A percentile compares a stretch with the other conserved stretches of the same genome.
These are phyloP conservation scores for Turritopsis dohrnii DNA, from an alignment of 30 jellyfish, hydroid and myxozoan genomes.

Conservation along the genomic window DNA sequence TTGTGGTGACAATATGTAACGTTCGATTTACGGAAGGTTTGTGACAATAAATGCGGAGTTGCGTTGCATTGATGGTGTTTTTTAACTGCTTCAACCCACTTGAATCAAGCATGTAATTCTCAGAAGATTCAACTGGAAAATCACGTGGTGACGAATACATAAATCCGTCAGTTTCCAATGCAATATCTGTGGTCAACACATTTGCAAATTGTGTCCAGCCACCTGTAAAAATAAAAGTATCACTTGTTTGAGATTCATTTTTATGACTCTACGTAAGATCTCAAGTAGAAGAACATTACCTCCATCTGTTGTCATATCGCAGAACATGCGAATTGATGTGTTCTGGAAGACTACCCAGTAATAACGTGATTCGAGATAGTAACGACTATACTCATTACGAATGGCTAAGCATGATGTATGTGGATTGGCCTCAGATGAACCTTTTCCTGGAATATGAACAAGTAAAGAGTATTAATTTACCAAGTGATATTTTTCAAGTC, in stretches of 20 bases:
- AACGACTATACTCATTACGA: neutral
- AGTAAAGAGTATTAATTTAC: neutral
- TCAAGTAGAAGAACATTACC: neutral
- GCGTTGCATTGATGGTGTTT: neutral
- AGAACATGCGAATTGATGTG: neutral
- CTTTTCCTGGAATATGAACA: neutral
- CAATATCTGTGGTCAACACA: neutral
- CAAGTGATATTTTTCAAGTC: neutral
- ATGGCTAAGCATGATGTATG: neutral
- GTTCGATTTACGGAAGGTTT: neutral
- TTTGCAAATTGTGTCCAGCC: neutral
- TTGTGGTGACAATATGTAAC: neutral
- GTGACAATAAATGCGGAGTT: neutral
- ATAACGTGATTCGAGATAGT: neutral
- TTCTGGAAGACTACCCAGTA: neutral
- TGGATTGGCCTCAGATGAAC: neutral
- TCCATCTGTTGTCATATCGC: neutral
- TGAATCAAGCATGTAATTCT: neutral
- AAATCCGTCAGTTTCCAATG: neutral
- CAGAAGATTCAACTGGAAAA: neutral
- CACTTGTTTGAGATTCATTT: neutral
- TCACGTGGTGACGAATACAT: neutral
- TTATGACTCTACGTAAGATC: neutral
- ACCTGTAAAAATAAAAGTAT: neutral
- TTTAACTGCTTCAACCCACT: neutral